Conservation (phyloP, 1,140 invertebrate species). For the Panagrolaimus sp. region DNA sequence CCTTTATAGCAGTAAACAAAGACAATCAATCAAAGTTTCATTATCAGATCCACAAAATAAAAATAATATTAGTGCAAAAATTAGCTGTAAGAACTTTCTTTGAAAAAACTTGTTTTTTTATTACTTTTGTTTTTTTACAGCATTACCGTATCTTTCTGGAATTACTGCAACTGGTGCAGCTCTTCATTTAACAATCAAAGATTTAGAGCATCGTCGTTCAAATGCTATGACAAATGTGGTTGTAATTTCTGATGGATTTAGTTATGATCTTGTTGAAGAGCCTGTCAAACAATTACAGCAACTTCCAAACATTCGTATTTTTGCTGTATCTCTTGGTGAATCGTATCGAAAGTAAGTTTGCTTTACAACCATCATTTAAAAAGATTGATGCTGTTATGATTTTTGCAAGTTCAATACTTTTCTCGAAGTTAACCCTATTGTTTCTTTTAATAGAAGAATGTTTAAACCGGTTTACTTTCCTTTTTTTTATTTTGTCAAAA, state of each 20-base stretch:
- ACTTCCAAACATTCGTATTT: not conserved
- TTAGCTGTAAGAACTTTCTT: not conserved
- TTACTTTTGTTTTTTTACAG: not conserved
- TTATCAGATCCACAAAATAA: conserved; percentile 1
- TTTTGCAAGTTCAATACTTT: conserved; percentile 4
- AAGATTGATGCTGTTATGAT: not conserved
- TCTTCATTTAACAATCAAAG: not conserved
- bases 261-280: conserved; percentile 1
- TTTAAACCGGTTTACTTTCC: no score
- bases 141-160: not conserved
- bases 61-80: not conserved
- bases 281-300: not conserved
- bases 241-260: conserved; percentile 4
- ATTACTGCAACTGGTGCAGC: not conserved
- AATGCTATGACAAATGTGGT: not conserved
- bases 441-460: no score
- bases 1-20: not conserved
- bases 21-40: not conserved
- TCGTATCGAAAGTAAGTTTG: not conserved
- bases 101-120: not conserved
- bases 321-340: conserved; percentile 7
- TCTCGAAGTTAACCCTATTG: not conserved
- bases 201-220: not conserved
- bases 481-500: no score
- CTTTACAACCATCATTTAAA: not conserved